Evolutionary conservation across 2,888 invertebrate species (phyloP).

Genomic region (Drosophila anomelani): DNA sequence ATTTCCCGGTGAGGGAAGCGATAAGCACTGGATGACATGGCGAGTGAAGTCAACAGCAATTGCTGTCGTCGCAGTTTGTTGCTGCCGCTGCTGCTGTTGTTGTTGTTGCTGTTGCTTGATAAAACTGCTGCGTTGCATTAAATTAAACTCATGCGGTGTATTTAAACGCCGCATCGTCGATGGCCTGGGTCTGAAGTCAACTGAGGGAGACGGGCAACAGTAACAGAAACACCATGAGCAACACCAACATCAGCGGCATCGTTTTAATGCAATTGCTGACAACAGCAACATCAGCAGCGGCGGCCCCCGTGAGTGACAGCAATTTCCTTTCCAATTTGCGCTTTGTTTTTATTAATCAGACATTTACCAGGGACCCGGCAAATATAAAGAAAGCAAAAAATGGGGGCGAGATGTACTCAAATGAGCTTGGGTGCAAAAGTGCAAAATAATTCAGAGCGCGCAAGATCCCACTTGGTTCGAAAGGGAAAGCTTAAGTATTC

Average conservation of each 20-base stretch:
- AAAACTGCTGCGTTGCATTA: slow-evolving; percentile 79
- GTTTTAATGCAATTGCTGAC: slow-evolving; percentile 67
- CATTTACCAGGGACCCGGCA: slow-evolving; percentile 21
- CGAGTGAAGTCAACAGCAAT: slow-evolving; percentile 55
- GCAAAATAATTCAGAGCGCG: slow-evolving; percentile 29
- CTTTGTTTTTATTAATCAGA: slow-evolving; percentile 72
- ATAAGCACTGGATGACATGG: slow-evolving; percentile 61
- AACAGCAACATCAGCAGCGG: slow-evolving; percentile 36
- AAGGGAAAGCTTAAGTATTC: neutral
- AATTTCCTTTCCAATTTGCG: slow-evolving; percentile 75
- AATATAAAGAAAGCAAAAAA: slow-evolving; percentile 39
- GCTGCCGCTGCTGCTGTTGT: slow-evolving; percentile 1
- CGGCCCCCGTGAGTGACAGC: slow-evolving; percentile 69
- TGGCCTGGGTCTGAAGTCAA: slow-evolving; percentile 25
- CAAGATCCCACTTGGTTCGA: neutral
- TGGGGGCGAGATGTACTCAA: slow-evolving; percentile 26
- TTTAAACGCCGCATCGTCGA: slow-evolving; percentile 63
- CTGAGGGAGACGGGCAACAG: slow-evolving; percentile 8
- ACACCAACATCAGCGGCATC: slow-evolving; percentile 45
- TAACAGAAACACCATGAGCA: slow-evolving; percentile 24
- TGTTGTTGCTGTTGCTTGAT: slow-evolving; percentile 53
- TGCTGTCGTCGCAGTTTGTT: slow-evolving; percentile 57
- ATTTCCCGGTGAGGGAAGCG: slow-evolving; percentile 40
- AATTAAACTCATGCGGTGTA: slow-evolving; percentile 76
- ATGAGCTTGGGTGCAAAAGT: slow-evolving; percentile 39